A percentile compares a stretch with the other conserved stretches of the same genome.
Evolutionary conservation across 2,888 invertebrate genomes (phyloP).

Genomic region (Andricus quercusramuli): DNA sequence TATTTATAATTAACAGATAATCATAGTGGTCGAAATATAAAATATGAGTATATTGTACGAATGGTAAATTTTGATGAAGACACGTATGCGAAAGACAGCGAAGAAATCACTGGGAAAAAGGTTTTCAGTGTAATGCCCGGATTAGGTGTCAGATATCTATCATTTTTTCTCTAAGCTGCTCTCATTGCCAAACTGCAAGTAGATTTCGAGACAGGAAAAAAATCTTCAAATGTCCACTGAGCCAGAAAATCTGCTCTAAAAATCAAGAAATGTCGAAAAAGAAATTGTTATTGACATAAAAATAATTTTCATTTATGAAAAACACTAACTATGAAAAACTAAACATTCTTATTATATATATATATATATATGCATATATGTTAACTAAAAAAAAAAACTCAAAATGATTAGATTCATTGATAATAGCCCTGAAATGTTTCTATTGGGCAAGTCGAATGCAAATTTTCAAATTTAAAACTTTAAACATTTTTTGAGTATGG

Average conservation of each 20-base stretch:
- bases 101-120: conserved; percentile 60
- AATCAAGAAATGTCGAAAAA: neutral
- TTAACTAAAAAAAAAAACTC: too few species aligned
- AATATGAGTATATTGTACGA: neutral
- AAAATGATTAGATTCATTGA: too few species aligned
- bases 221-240: conserved; percentile 5
- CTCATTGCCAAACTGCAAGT: conserved; percentile 22
- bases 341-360: too few species aligned
- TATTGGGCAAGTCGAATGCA: too few species aligned
- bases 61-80: conserved; percentile 11
- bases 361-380: too few species aligned
- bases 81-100: conserved; percentile 26
- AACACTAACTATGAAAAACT: too few species aligned
- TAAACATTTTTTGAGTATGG: too few species aligned
- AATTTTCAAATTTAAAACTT: too few species aligned
- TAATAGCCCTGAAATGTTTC: too few species aligned
- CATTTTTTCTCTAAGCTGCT: conserved; percentile 54
- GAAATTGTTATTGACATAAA: too few species aligned
- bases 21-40: neutral
- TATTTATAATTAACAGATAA: neutral
- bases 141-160: conserved; percentile 64
- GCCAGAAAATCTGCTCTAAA: neutral
- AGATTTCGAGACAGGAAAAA: conserved; percentile 19
- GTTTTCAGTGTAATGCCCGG: conserved; percentile 71
- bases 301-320: too few species aligned